Percentiles rank a stretch among this genome's conserved stretches.
phyloP scores from a whole-genome alignment of 2,113 vertebrate species.

The Stigmatopora argus region DNA sequence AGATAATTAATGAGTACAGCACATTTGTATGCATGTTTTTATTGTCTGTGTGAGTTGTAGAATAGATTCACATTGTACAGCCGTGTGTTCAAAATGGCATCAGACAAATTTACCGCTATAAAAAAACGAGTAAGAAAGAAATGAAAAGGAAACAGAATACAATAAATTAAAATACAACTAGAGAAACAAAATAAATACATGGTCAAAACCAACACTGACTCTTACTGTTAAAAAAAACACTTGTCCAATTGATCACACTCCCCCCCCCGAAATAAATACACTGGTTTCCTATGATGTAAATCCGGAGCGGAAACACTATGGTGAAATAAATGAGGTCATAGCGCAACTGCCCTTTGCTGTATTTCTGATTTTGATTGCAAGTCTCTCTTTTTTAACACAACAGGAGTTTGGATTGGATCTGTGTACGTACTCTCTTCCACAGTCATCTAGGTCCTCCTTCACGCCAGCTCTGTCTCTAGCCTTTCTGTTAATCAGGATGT shows the following conservation, averaged over 20 bases:
- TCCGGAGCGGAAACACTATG: conserved; percentile 17
- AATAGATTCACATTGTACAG: conserved; percentile 19
- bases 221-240: conserved; percentile 23
- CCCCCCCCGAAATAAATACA: conserved; percentile 12
- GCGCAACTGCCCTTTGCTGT: not conserved
- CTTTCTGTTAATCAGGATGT: conserved; percentile 8
- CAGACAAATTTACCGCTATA: conserved; percentile 22
- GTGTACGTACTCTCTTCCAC: conserved; percentile 16
- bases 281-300: conserved; percentile 9
- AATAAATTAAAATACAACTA: conserved; percentile 51
- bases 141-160: not conserved
- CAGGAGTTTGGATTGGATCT: conserved; percentile 14
- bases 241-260: not conserved
- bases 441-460: conserved; percentile 10
- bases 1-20: not conserved
- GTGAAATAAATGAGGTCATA: conserved; percentile 7
- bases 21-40: not conserved
- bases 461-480: conserved; percentile 7
- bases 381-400: not conserved
- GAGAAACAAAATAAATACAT: conserved; percentile 22
- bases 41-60: not conserved
- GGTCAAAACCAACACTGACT: conserved; percentile 4
- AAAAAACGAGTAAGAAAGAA: not conserved
- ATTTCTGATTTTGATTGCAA: conserved; percentile 3
- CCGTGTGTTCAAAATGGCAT: conserved; percentile 5